Evolutionary conservation across 2,797 vertebrate genomes (phyloP).

Genomic region (Cephalopachus bancanus): DNA sequence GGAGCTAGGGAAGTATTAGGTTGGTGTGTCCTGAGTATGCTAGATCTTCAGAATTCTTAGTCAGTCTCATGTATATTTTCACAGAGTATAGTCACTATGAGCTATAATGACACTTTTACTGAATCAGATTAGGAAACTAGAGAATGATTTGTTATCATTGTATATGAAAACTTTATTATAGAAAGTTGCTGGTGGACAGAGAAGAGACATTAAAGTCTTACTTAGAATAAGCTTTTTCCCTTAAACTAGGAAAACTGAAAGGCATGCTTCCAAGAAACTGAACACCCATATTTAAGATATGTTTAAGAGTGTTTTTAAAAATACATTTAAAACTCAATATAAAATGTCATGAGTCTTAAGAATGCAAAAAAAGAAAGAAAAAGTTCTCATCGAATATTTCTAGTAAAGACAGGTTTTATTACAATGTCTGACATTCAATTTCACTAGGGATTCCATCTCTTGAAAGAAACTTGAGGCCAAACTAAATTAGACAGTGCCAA

Average conservation of each 20-base stretch:
- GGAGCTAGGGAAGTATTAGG: neutral
- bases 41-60: slow-evolving; percentile 15
- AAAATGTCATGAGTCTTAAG: slow-evolving; percentile 46
- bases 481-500: neutral
- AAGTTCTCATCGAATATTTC: neutral
- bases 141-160: slow-evolving; percentile 31
- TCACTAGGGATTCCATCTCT: slow-evolving; percentile 50
- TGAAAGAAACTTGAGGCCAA: slow-evolving; percentile 25
- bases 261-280: neutral
- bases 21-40: neutral
- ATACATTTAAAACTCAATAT: slow-evolving; percentile 5
- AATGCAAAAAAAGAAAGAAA: neutral
- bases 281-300: slow-evolving; percentile 1
- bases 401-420: slow-evolving; percentile 58
- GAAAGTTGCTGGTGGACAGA: slow-evolving; percentile 38
- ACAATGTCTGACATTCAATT: slow-evolving; percentile 48
- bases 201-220: slow-evolving; percentile 30
- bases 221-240: neutral
- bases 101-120: neutral
- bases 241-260: slow-evolving; percentile 24
- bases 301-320: slow-evolving; percentile 47
- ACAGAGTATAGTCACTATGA: neutral
- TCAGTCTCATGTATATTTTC: neutral
- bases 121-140: slow-evolving; percentile 45
- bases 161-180: slow-evolving; percentile 22